A percentile compares a stretch with the other conserved stretches of the same genome.
Evolutionary conservation across 2,113 vertebrate species (phyloP).

Genomic region (Pseudorasbora parva): DNA sequence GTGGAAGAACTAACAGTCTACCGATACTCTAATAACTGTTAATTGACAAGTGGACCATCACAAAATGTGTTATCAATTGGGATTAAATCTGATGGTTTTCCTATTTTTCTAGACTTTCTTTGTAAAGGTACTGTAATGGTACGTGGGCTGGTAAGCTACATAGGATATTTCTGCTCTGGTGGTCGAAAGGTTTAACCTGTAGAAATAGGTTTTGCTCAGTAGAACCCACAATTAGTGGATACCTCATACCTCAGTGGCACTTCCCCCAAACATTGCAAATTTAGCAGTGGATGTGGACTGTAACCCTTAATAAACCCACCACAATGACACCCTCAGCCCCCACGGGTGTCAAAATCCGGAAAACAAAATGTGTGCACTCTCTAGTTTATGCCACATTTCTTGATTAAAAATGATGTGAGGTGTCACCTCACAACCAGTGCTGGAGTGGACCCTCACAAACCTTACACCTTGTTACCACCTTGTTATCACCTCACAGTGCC

Average conservation of each 20-base stretch:
- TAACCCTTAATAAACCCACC: constrained; percentile 1
- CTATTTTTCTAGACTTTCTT: not conserved
- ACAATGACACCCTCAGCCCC: constrained; percentile 10
- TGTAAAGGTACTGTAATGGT: not conserved
- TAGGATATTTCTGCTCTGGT: not conserved
- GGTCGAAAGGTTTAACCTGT: not conserved
- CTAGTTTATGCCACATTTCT: constrained; percentile 29
- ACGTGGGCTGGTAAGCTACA: not conserved
- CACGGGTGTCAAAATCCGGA: constrained; percentile 3
- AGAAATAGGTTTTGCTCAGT: not conserved
- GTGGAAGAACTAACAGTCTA: too few species aligned
- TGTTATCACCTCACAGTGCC: constrained; percentile 53
- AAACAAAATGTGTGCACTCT: constrained; percentile 22
- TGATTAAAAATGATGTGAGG: constrained; percentile 40
- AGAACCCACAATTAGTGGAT: not conserved
- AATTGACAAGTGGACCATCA: too few species aligned
- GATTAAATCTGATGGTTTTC: not conserved
- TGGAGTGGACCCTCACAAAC: constrained; percentile 36
- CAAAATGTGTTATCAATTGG: too few species aligned
- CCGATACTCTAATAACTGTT: too few species aligned
- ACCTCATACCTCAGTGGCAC: not conserved
- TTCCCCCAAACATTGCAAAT: constrained; percentile 16
- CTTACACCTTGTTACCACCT: constrained; percentile 57
- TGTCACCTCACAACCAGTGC: constrained; percentile 11
- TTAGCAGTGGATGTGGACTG: not conserved